phyloP scores from a whole-genome alignment of 2,888 invertebrate genomes.

The Metacarcinus magister region DNA sequence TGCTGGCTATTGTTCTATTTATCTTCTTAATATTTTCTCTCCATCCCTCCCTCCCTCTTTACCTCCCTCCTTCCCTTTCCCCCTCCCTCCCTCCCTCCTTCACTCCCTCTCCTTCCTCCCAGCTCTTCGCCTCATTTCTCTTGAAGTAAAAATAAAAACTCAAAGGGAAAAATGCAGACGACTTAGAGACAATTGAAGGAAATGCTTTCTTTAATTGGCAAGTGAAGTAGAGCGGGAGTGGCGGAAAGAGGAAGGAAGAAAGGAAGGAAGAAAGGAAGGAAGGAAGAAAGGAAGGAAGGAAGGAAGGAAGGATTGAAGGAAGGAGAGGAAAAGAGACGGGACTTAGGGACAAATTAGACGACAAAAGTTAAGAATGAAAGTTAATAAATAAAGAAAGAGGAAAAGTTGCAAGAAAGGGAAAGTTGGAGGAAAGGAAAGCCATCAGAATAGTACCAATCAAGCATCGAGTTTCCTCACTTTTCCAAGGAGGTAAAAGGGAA shows the following conservation, averaged over 20 bases:
- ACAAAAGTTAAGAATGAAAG: neutral
- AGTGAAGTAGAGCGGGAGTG: neutral
- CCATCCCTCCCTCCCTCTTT: neutral
- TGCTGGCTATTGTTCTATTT: neutral
- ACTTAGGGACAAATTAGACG: neutral
- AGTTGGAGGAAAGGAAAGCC: too few species aligned
- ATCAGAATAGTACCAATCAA: too few species aligned
- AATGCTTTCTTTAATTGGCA: neutral
- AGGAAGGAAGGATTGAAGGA: too few species aligned
- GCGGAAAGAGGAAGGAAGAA: too few species aligned
- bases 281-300: too few species aligned
- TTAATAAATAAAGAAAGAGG: neutral
- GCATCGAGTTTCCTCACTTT: too few species aligned
- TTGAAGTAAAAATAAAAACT: neutral
- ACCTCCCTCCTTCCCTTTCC: too few species aligned
- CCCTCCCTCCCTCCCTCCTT: neutral
- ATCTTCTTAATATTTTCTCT: neutral
- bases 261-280: neutral
- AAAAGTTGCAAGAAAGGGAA: too few species aligned
- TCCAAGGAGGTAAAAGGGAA: neutral
- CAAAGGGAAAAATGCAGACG: neutral
- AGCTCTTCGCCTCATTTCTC: neutral
- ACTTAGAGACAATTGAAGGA: slow-evolving; percentile 15
- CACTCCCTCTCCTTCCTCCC: neutral
- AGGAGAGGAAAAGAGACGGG: neutral